Percentiles rank a stretch among this genome's conserved stretches.
These are phyloP conservation scores for Chondrosia reniformis DNA, from an alignment of 37 sponge, comb jelly and placozoan species.

Conservation along the genomic window DNA sequence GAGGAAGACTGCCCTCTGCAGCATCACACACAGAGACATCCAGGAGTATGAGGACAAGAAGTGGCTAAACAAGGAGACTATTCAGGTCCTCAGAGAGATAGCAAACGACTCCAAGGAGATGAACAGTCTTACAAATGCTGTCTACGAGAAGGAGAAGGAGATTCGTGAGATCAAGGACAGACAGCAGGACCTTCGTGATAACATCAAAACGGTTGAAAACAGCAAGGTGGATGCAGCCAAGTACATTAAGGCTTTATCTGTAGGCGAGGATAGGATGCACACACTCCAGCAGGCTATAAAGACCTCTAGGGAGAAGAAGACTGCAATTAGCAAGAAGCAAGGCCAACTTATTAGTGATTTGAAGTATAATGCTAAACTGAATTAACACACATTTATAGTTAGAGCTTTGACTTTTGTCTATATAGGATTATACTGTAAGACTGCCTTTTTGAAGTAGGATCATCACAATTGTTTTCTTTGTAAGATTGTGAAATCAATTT, in stretches of 20 bases:
- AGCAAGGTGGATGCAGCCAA: conserved; percentile 67
- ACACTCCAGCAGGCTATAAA: conserved; percentile 46
- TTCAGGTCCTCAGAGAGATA: conserved; percentile 17
- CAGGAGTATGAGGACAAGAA: conserved; percentile 21
- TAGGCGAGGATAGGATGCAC: conserved; percentile 76
- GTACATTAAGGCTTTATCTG: conserved; percentile 67
- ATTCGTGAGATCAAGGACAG: conserved; percentile 62
- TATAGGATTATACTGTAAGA: too few relatives aligned
- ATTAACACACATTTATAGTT: too few relatives aligned
- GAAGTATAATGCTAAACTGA: too few relatives aligned
- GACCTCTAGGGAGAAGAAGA: conserved; percentile 42
- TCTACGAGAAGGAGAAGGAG: conserved; percentile 76
- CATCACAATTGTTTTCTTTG: too few relatives aligned
- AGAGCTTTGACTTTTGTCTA: too few relatives aligned
- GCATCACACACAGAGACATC: conserved; percentile 24
- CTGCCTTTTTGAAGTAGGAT: too few relatives aligned
- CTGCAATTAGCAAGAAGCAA: conserved; percentile 28
- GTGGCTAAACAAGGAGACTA: conserved; percentile 18
- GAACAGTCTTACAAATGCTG: background rate
- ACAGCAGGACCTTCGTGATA: conserved; percentile 59
- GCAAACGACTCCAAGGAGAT: conserved; percentile 27
- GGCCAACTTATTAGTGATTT: too few relatives aligned
- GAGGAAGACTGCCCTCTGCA: conserved; percentile 9
- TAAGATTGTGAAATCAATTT: too few relatives aligned
- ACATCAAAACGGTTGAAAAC: conserved; percentile 65